Evolutionary conservation across 2,888 invertebrate species (phyloP).

Genomic region (Zygaena filipendulae): DNA sequence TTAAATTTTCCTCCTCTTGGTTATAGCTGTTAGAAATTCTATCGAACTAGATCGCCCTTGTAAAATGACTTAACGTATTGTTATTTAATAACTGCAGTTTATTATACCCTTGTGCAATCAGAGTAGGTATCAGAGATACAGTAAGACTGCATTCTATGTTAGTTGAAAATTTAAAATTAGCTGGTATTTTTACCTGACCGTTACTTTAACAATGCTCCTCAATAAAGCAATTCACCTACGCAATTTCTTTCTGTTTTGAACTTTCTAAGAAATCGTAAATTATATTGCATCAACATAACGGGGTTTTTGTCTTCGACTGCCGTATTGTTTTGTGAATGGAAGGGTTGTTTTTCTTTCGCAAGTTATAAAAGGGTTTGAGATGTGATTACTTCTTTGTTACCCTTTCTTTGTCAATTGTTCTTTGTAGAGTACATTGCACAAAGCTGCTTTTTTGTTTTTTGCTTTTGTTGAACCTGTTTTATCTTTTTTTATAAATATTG

Average conservation of each 20-base stretch:
- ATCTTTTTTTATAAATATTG: too few species aligned
- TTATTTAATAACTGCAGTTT: too few species aligned
- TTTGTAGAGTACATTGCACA: slow-evolving; percentile 42
- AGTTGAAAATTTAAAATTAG: too few species aligned
- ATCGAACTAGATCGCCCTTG: too few species aligned
- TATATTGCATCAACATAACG: slow-evolving; percentile 51
- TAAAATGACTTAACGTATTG: too few species aligned
- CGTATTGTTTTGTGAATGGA: slow-evolving; percentile 43
- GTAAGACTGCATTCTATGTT: slow-evolving; percentile 13
- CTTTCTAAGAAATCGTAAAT: slow-evolving; percentile 39
- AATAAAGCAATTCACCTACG: too few species aligned
- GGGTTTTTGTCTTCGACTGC: slow-evolving; percentile 36
- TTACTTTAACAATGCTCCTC: too few species aligned
- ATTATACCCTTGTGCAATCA: too few species aligned
- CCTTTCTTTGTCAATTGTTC: slow-evolving; percentile 49
- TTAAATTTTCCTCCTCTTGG: too few species aligned
- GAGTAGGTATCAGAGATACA: slow-evolving; percentile 13
- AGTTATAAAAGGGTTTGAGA: slow-evolving; percentile 52
- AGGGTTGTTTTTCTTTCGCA: slow-evolving; percentile 58
- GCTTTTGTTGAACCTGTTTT: slow-evolving; percentile 9
- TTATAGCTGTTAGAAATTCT: too few species aligned
- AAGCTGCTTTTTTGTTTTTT: slow-evolving; percentile 33
- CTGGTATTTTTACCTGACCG: too few species aligned
- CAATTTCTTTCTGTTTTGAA: slow-evolving; percentile 9
- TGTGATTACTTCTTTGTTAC: slow-evolving; percentile 40